A percentile compares a stretch with the other conserved stretches of the same genome.
phyloP scores from a whole-genome alignment of 2,888 invertebrate species.

The Rhodophaea formosa region DNA sequence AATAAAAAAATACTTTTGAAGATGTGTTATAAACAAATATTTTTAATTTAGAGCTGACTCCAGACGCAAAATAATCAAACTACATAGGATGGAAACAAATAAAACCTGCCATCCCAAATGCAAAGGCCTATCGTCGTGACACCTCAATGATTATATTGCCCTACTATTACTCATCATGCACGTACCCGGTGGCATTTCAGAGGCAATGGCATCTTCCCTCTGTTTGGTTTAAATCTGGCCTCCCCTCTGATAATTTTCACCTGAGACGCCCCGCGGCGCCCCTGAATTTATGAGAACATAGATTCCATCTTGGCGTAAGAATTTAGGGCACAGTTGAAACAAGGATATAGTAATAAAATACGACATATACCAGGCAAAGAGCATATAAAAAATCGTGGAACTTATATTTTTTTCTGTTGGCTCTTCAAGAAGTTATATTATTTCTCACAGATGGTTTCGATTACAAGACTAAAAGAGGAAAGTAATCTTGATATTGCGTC shows the following conservation, averaged over 20 bases:
- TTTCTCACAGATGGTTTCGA: too few species aligned
- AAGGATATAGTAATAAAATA: constrained; percentile 26
- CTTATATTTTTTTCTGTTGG: too few species aligned
- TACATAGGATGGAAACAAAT: too few species aligned
- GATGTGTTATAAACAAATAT: too few species aligned
- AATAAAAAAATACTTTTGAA: too few species aligned
- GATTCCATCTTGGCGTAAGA: constrained; percentile 71
- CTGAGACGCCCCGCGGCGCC: constrained; percentile 54
- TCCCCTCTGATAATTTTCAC: constrained; percentile 78
- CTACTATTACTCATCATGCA: constrained; percentile 4
- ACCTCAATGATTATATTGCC: constrained; percentile 3
- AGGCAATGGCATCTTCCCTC: constrained; percentile 34
- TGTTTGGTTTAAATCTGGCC: constrained; percentile 73
- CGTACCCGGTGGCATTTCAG: constrained; percentile 19
- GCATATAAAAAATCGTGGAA: too few species aligned
- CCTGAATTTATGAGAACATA: constrained; percentile 65
- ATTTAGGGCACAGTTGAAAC: constrained; percentile 52
- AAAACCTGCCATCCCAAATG: not conserved
- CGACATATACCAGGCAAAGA: not conserved
- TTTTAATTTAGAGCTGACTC: too few species aligned
- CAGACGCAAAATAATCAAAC: too few species aligned
- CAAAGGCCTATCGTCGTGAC: not conserved
- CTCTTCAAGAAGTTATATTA: too few species aligned
- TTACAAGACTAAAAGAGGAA: too few species aligned
- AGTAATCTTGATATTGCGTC: too few species aligned